Conservation (phyloP, 2,113 vertebrate species). For the Nerophis lumbriciformis region DNA sequence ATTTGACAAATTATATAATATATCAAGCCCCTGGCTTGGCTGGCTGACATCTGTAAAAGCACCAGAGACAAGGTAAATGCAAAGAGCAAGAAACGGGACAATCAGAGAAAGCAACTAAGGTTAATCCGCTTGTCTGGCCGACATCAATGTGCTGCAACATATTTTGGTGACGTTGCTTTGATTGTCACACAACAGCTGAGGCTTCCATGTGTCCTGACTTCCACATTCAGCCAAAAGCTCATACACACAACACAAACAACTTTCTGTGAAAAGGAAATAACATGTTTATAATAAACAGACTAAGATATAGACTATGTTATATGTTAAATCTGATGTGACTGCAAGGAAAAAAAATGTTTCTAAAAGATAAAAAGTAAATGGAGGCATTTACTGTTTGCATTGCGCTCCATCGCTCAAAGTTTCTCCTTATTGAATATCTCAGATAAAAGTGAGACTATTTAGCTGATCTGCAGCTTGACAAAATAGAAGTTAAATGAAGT, state of each 20-base stretch:
- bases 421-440: conserved; percentile 27
- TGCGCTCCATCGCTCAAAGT: conserved; percentile 27
- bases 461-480: conserved; percentile 37
- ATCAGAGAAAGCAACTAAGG: conserved; percentile 16
- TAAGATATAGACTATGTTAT: background rate
- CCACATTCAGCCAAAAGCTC: conserved; percentile 21
- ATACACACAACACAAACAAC: conserved; percentile 9
- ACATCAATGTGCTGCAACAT: conserved; percentile 17
- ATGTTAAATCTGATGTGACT: conserved; percentile 8
- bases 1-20: conserved; percentile 22
- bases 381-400: conserved; percentile 10
- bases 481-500: conserved; percentile 49
- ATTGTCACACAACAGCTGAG: conserved; percentile 25
- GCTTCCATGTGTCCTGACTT: conserved; percentile 18
- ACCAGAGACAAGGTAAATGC: conserved; percentile 15
- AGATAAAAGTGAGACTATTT: conserved; percentile 21
- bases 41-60: conserved; percentile 47
- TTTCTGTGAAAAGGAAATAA: conserved; percentile 7
- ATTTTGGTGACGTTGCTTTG: conserved; percentile 16
- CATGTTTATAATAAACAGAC: background rate
- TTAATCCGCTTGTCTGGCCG: conserved; percentile 14
- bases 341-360: background rate
- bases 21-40: conserved; percentile 16
- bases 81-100: conserved; percentile 33
- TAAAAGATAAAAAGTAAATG: no score